These are phyloP conservation scores for Dasyprocta punctata DNA, from an alignment of 2,113 vertebrate genomes.

Conservation along the genomic window DNA sequence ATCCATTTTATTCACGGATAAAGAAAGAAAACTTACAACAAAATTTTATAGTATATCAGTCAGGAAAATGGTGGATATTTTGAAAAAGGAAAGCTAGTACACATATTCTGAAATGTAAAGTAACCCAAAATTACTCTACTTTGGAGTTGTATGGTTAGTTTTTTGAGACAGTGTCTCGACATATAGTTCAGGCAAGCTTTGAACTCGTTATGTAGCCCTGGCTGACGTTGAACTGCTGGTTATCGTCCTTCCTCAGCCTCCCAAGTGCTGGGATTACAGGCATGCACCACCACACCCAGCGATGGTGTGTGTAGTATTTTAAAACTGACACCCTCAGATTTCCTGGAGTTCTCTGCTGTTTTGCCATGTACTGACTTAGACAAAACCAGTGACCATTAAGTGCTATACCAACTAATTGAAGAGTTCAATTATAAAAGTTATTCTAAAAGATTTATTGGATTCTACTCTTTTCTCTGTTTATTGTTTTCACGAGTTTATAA, in stretches of 20 bases:
- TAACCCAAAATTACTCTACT: background rate
- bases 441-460: constrained; percentile 3
- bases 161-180: background rate
- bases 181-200: background rate
- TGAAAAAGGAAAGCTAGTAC: background rate
- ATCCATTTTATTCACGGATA: too few relatives aligned
- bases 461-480: constrained; percentile 27
- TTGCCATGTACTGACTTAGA: background rate
- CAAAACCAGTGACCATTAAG: background rate
- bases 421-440: background rate
- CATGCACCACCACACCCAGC: background rate
- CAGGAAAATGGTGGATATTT: background rate
- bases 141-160: background rate
- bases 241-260: background rate
- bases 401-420: background rate
- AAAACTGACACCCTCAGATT: background rate
- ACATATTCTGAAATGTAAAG: background rate
- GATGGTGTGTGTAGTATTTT: background rate
- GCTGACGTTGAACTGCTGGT: too few relatives aligned
- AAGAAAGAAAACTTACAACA: too few relatives aligned
- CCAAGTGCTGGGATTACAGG: background rate
- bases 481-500: constrained; percentile 44
- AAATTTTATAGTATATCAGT: too few relatives aligned
- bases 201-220: background rate
- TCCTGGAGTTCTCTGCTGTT: background rate